A percentile compares a stretch with the other conserved stretches of the same genome.
Evolutionary conservation across 2,888 invertebrate genomes (phyloP).

Genomic region (Strigamia maritima): DNA sequence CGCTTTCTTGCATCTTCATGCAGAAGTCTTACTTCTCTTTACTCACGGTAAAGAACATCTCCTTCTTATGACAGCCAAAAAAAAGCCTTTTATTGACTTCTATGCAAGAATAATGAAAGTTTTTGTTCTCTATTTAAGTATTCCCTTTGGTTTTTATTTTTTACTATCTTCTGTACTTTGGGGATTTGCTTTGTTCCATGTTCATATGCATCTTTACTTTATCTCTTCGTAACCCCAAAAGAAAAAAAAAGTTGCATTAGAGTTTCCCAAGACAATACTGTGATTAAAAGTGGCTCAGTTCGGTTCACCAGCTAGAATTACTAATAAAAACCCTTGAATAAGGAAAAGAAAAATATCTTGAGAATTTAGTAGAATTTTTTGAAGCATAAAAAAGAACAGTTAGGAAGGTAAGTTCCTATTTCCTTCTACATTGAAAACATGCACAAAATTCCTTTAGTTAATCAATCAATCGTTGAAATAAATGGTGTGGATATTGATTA

Average conservation of each 20-base stretch:
- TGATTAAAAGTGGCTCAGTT: conserved; percentile 20
- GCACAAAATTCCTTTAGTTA: background rate
- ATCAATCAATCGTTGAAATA: too few relatives aligned
- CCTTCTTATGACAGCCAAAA: background rate
- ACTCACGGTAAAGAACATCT: background rate
- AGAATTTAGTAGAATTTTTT: conserved; percentile 4
- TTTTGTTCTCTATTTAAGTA: background rate
- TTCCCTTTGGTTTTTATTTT: background rate
- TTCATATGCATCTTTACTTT: background rate
- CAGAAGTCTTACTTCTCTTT: background rate
- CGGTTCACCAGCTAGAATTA: conserved; percentile 2
- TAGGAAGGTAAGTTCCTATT: background rate
- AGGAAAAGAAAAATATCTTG: background rate
- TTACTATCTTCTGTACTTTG: background rate
- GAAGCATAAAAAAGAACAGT: conserved; percentile 14
- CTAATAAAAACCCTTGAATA: background rate
- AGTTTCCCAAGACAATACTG: conserved; percentile 10
- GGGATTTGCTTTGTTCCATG: background rate
- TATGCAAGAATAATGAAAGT: background rate
- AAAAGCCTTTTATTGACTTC: background rate
- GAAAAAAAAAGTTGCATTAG: background rate
- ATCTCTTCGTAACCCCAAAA: background rate
- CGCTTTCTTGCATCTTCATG: conserved; percentile 10
- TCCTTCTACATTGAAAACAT: background rate
- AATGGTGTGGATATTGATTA: too few relatives aligned